Evolutionary conservation across 1,140 invertebrate species (phyloP).

Genomic region (Eriosoma lanigerum): DNA sequence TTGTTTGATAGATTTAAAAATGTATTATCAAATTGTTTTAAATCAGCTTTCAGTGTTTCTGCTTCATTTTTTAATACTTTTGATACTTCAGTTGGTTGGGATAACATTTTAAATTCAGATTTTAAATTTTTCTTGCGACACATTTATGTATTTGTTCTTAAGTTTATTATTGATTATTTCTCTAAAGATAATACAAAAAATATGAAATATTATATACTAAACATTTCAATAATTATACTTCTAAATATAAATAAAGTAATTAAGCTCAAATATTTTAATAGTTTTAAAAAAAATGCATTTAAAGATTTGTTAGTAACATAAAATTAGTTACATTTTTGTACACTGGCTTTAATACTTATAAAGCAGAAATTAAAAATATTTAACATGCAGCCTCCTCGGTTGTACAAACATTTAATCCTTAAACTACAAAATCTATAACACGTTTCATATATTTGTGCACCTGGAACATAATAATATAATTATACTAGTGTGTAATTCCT

Average conservation of each 20-base stretch:
- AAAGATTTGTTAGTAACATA: no score
- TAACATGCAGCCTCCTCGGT: slow-evolving; percentile 87
- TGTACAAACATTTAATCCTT: slow-evolving; percentile 89
- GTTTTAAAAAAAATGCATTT: background rate
- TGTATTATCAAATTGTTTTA: slow-evolving; percentile 85
- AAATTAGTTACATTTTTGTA: slow-evolving; percentile 73
- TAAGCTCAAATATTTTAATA: background rate
- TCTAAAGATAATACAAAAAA: slow-evolving; percentile 57
- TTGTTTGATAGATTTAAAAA: slow-evolving; percentile 63
- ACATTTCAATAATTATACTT: background rate
- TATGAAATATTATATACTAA: background rate
- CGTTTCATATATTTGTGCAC: slow-evolving; percentile 91
- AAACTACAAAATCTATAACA: slow-evolving; percentile 89
- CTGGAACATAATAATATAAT: slow-evolving; percentile 62
- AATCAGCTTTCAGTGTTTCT: slow-evolving; percentile 71
- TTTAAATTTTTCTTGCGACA: slow-evolving; percentile 74
- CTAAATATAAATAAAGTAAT: no score
- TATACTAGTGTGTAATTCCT: no score
- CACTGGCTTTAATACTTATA: slow-evolving; percentile 86
- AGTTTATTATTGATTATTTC: slow-evolving; percentile 74
- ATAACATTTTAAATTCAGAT: slow-evolving; percentile 82
- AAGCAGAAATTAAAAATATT: slow-evolving; percentile 97
- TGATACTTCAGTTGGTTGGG: slow-evolving; percentile 82
- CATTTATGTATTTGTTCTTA: slow-evolving; percentile 68
- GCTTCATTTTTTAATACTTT: slow-evolving; percentile 89